phyloP scores from a whole-genome alignment of 2,888 invertebrate genomes.

The Netelia virgata region DNA sequence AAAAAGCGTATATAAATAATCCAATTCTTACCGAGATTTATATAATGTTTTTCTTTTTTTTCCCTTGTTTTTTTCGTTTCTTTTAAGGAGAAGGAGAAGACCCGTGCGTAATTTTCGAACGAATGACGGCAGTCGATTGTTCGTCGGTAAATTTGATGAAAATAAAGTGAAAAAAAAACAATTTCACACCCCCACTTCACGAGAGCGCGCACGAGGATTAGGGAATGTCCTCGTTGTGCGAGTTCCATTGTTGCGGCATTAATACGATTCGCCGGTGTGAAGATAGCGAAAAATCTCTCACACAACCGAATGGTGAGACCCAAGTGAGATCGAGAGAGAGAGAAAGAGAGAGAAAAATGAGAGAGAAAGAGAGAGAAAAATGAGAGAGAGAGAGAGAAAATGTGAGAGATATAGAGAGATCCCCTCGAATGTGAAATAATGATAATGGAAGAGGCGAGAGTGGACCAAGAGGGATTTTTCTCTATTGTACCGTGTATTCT shows the following conservation, averaged over 20 bases:
- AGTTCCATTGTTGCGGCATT: constrained; percentile 1
- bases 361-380: no score
- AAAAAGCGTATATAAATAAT: no score
- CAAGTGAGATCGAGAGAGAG: neutral
- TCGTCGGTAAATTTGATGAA: neutral
- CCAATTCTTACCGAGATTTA: no score
- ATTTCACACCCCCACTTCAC: neutral
- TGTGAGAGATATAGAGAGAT: neutral
- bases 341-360: neutral
- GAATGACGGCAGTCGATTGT: no score
- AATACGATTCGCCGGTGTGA: neutral
- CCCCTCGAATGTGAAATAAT: constrained; percentile 47
- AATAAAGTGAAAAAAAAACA: neutral
- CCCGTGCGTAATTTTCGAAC: no score
- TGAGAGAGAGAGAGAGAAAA: no score
- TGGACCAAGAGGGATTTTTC: neutral
- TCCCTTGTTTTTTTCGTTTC: neutral
- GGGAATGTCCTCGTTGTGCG: constrained; percentile 2
- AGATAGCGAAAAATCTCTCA: constrained; percentile 39
- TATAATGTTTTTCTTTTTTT: neutral
- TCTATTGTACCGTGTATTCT: no score
- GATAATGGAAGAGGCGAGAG: constrained; percentile 19
- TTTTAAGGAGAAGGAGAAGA: neutral
- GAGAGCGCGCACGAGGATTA: constrained; percentile 10
- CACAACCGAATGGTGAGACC: neutral